A percentile compares a stretch with the other conserved stretches of the same genome.
Evolutionary conservation across 2,797 vertebrate species (phyloP).

Genomic region (Enteromius paludinosus): DNA sequence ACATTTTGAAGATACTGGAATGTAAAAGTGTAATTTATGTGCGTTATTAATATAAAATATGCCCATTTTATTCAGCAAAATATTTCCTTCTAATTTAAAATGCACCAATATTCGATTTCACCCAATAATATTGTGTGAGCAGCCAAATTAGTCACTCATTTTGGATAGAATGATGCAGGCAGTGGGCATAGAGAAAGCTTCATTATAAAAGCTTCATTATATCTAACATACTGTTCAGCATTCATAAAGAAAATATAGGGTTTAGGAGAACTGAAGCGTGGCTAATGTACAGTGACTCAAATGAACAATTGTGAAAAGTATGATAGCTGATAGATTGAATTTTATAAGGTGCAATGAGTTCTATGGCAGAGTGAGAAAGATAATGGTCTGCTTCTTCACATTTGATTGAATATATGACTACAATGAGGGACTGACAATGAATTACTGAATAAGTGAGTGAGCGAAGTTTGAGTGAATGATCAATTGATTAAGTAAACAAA

Average conservation of each 20-base stretch:
- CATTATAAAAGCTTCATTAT: background rate
- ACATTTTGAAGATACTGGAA: background rate
- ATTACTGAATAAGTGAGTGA: rapidly evolving
- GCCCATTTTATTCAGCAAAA: background rate
- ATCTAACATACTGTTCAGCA: background rate
- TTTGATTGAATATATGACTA: background rate
- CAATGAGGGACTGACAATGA: background rate
- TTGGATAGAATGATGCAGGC: background rate
- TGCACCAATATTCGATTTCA: background rate
- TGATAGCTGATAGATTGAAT: background rate
- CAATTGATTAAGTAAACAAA: background rate
- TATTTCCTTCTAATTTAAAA: background rate
- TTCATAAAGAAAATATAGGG: background rate
- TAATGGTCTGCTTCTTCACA: background rate
- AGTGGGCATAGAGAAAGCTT: background rate
- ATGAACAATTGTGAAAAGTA: background rate
- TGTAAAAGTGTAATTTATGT: background rate
- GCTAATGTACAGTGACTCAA: background rate
- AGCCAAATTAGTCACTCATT: background rate
- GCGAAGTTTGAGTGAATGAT: background rate
- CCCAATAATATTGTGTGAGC: background rate
- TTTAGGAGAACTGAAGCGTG: background rate
- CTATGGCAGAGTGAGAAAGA: background rate
- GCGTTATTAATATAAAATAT: background rate
- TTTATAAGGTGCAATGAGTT: background rate